Evolutionary conservation across 2,113 vertebrate species (phyloP), one percentile per base, ranked within the genome.

Genomic region (Plectropomus leopardus): DNA sequence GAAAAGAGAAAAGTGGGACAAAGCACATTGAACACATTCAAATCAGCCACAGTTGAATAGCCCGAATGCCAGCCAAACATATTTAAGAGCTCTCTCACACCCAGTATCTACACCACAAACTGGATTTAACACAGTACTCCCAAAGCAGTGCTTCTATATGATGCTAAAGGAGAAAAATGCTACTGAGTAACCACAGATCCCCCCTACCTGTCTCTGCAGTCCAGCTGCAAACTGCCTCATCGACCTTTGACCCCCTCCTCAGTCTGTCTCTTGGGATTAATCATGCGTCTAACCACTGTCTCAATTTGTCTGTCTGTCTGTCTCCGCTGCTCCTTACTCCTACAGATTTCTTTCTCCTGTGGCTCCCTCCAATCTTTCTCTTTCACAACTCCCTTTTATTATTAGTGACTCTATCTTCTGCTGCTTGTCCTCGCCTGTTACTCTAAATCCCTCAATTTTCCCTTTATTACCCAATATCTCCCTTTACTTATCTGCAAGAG

Each of bases 181-280:
- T 58, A 0, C 23, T 40, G 24, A 79, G 42, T 61, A 76, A 68
- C 50, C 83, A 57, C 77, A 76, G 32, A 75, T n/a, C 63, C 34
- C 73, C 36, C 50, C 73, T 75, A 76, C 72, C 72, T 80, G 75
- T 80, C 72, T 51, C 48, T 73, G 68, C 63, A 50, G 71, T 77
- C 59, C 85, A 94, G 66, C 90, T 93, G 91, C 85, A 93, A 68
- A 77, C 63, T 42, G 69, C 77, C 86, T 82, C 65, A 10, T 40
- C 83, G 85, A 91, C 86, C 89, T 87, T 53, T 92, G 80, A 90
- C 88, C 90, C 72, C n/a, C 17, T 67, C 84, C 53, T 85, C 4
- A 36, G 51, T 26, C 30, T 16, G 82, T 86, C 86, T 91, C 86
- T 23, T 50, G 74, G 84, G 89, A 88, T 92, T 93, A 92, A 93